A percentile compares a stretch with the other conserved stretches of the same genome.
These are phyloP conservation scores for Lepidurus couesii DNA, from an alignment of 1,140 invertebrate genomes.

Conservation along the genomic window DNA sequence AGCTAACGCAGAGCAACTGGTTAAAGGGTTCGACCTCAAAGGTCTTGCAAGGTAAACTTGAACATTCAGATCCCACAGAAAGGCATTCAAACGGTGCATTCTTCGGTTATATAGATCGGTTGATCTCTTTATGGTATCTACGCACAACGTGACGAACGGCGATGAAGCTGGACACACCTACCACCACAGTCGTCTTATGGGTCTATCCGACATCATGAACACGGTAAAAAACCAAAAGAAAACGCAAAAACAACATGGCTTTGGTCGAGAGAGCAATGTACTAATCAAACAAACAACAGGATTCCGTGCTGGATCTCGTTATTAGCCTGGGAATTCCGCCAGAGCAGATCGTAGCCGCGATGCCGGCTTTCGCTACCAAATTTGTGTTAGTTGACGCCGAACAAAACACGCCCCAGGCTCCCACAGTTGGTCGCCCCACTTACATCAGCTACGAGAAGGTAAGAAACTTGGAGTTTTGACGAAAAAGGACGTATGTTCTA, in stretches of 20 bases:
- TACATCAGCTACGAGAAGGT: constrained; percentile 56
- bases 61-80: background rate
- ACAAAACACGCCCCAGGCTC: constrained; percentile 62
- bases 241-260: background rate
- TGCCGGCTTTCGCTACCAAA: constrained; percentile 59
- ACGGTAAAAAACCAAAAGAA: constrained; percentile 49
- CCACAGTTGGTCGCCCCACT: constrained; percentile 50
- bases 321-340: constrained; percentile 62
- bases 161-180: constrained; percentile 57
- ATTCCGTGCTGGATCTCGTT: constrained; percentile 68
- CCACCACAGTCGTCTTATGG: constrained; percentile 68
- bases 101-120: constrained; percentile 43
- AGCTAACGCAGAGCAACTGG: constrained; percentile 37
- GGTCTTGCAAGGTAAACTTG: constrained; percentile 38
- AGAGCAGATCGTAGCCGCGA: constrained; percentile 61
- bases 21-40: constrained; percentile 40
- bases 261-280: background rate
- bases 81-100: background rate
- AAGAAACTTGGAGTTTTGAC: constrained; percentile 34
- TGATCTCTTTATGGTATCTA: constrained; percentile 62
- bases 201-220: constrained; percentile 69
- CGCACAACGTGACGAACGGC: constrained; percentile 58
- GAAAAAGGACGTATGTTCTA: background rate
- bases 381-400: constrained; percentile 59
- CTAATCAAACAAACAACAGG: constrained; percentile 47